A percentile compares a stretch with the other conserved stretches of the same genome.
These are phyloP conservation scores for Upupa epops DNA, from an alignment of 2,113 vertebrate species.

Conservation along the genomic window DNA sequence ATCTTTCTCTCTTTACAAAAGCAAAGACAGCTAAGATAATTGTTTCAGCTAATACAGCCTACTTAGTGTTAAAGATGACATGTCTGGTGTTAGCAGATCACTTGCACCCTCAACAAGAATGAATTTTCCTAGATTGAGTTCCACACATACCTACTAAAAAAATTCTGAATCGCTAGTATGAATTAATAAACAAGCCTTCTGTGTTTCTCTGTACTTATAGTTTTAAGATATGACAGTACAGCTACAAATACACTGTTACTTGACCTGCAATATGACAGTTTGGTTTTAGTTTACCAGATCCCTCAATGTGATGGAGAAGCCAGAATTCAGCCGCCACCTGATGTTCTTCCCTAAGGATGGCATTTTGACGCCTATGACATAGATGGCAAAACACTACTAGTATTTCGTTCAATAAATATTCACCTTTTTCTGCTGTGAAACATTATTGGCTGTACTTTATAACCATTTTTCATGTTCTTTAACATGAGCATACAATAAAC, in stretches of 20 bases:
- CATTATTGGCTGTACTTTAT: not conserved
- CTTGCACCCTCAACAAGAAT: not conserved
- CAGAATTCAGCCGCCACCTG: not conserved
- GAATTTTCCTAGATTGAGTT: not conserved
- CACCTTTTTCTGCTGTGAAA: not conserved
- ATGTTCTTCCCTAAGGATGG: not conserved
- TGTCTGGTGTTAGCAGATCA: not conserved
- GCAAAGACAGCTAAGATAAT: not conserved
- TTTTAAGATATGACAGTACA: not conserved
- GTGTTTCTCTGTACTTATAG: not conserved
- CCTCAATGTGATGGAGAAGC: not conserved
- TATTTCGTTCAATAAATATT: not conserved
- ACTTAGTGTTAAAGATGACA: not conserved
- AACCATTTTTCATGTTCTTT: not conserved
- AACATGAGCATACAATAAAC: not conserved
- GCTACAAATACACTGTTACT: not conserved
- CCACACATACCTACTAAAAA: not conserved
- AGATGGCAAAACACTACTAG: not conserved
- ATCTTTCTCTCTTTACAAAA: not conserved
- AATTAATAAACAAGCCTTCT: constrained; percentile 9
- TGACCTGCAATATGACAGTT: not conserved
- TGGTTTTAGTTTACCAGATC: not conserved
- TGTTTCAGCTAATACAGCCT: not conserved
- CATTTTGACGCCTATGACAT: not conserved
- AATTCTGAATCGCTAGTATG: not conserved